These are phyloP conservation scores for Notothenia coriiceps DNA, from an alignment of 2,113 vertebrate genomes.

Conservation along the genomic window DNA sequence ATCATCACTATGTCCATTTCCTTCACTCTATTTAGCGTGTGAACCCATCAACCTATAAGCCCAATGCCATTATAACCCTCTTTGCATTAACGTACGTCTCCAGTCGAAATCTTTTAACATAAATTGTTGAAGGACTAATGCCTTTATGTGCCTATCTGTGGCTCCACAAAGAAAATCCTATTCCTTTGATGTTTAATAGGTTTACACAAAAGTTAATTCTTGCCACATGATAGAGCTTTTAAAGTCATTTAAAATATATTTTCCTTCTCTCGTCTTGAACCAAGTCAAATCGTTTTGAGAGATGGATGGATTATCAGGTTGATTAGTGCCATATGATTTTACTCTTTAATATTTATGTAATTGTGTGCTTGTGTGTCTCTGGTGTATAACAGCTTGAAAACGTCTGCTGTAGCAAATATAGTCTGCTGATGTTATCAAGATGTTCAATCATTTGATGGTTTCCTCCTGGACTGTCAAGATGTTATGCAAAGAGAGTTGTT, in stretches of 20 bases:
- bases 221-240: conserved; percentile 42
- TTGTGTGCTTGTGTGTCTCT: background rate
- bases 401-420: background rate
- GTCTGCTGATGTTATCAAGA: conserved; percentile 13
- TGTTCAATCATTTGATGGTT: conserved; percentile 8
- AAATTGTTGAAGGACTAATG: conserved; percentile 37
- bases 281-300: conserved; percentile 12
- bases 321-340: background rate
- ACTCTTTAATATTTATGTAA: background rate
- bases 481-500: background rate
- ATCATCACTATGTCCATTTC: conserved; percentile 74
- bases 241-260: conserved; percentile 24
- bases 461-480: background rate
- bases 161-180: background rate
- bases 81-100: conserved; percentile 26
- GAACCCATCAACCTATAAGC: conserved; percentile 50
- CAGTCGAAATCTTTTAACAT: conserved; percentile 34
- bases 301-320: conserved; percentile 13
- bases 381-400: background rate
- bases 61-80: conserved; percentile 46
- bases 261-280: conserved; percentile 20
- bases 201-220: conserved; percentile 27
- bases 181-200: conserved; percentile 36
- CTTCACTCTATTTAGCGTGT: conserved; percentile 65
- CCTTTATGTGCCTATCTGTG: conserved; percentile 25